Evolutionary conservation across 2,113 vertebrate genomes (phyloP).

Genomic region (Ageneiosus marmoratus): DNA sequence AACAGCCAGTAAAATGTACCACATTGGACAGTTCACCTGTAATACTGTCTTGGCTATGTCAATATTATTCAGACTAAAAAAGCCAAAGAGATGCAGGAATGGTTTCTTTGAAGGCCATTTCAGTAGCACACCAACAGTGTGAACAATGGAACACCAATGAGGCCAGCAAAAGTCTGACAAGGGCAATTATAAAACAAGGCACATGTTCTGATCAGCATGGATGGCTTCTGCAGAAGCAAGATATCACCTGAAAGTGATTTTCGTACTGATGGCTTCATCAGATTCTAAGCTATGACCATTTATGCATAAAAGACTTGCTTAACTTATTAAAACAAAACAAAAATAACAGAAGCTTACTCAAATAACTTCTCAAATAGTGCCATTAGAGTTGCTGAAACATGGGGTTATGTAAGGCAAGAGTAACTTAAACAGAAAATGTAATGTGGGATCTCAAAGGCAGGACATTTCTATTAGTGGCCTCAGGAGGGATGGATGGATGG

Average conservation of each 20-base stretch:
- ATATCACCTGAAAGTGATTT: not conserved
- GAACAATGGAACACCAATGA: not conserved
- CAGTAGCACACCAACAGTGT: not conserved
- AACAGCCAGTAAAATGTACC: not conserved
- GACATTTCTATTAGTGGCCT: not conserved
- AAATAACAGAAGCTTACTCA: no score
- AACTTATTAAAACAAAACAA: not conserved
- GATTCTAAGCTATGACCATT: not conserved
- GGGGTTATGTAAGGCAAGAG: not conserved
- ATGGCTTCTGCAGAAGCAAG: not conserved
- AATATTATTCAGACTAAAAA: not conserved
- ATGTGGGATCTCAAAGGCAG: not conserved
- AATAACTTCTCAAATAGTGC: not conserved
- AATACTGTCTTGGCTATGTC: not conserved
- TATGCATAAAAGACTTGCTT: not conserved
- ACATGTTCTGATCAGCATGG: not conserved
- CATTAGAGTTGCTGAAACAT: slow-evolving; percentile 1
- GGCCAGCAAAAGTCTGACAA: not conserved
- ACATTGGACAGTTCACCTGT: not conserved
- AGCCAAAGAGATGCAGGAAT: not conserved
- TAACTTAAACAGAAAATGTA: not conserved
- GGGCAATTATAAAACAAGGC: not conserved
- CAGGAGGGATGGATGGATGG: not conserved
- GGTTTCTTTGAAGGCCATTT: not conserved
- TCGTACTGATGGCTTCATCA: not conserved